Conservation (phyloP, 2,888 invertebrate genomes). For the Drosophila barbarae region DNA sequence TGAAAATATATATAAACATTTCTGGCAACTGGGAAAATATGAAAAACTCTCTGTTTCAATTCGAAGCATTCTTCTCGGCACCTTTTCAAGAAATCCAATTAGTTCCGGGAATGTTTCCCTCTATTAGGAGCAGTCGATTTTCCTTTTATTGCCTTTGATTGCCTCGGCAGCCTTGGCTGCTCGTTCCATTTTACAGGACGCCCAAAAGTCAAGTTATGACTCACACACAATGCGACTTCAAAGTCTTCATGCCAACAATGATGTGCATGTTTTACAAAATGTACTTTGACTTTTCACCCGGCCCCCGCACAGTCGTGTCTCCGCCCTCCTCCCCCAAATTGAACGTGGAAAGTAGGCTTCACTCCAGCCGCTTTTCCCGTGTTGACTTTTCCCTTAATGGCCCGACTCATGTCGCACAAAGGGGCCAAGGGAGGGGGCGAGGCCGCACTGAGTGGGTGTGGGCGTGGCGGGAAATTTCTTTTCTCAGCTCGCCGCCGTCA, state of each 20-base stretch:
- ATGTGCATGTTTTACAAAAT: conserved; percentile 71
- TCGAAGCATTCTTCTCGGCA: background rate
- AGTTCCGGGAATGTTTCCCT: conserved; percentile 10
- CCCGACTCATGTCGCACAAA: conserved; percentile 48
- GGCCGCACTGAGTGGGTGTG: conserved; percentile 15
- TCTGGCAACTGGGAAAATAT: background rate
- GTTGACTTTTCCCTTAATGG: conserved; percentile 53
- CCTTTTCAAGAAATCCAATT: conserved; percentile 28
- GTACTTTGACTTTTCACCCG: conserved; percentile 52
- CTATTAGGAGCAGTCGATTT: conserved; percentile 22
- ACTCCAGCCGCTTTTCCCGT: conserved; percentile 34
- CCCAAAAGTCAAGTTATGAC: conserved; percentile 48
- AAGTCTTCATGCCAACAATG: conserved; percentile 71
- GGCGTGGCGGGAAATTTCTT: conserved; percentile 23
- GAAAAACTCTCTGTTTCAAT: background rate
- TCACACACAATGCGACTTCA: conserved; percentile 43
- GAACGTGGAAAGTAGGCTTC: conserved; percentile 37
- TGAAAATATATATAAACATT: background rate
- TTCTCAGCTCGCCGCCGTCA: conserved; percentile 37
- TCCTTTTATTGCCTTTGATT: conserved; percentile 21
- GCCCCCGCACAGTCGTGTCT: background rate
- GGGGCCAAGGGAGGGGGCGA: conserved; percentile 2
- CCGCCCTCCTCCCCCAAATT: conserved; percentile 25
- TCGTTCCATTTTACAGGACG: conserved; percentile 15
- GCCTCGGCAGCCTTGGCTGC: conserved; percentile 9